Evolutionary conservation across 2,113 vertebrate species (phyloP).

Genomic region (Paedocypris sp.): DNA sequence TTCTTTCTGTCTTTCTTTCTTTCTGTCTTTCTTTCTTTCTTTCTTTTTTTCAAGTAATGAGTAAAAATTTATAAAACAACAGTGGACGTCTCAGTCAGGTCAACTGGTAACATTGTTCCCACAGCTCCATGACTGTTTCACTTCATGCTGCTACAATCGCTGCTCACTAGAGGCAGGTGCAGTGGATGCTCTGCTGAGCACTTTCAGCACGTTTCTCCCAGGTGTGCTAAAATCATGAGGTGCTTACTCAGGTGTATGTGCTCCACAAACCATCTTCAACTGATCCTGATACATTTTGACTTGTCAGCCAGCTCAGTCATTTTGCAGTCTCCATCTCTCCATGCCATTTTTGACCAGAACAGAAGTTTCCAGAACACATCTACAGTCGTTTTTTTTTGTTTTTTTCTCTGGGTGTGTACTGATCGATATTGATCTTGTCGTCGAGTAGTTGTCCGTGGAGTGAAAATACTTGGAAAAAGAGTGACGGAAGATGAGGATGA

Average conservation of each 20-base stretch:
- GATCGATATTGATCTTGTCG: background rate
- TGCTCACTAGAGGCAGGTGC: conserved; percentile 15
- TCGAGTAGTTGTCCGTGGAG: background rate
- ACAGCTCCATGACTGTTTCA: background rate
- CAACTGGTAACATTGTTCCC: background rate
- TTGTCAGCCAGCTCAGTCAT: background rate
- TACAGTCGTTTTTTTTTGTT: background rate
- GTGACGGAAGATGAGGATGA: background rate
- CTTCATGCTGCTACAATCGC: background rate
- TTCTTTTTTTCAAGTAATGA: no score
- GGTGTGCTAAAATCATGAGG: conserved; percentile 23
- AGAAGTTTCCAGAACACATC: background rate
- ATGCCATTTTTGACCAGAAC: background rate
- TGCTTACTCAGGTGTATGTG: conserved; percentile 24
- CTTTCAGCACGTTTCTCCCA: background rate
- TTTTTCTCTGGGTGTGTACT: no score
- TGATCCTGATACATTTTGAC: background rate
- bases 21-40: no score
- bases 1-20: no score
- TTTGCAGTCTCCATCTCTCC: background rate
- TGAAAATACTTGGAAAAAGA: background rate
- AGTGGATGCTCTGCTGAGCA: conserved; percentile 2
- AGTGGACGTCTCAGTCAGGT: background rate
- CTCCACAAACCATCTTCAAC: background rate
- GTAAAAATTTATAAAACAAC: no score